These are phyloP conservation scores for Aphaenogaster rudis DNA, from an alignment of 1,140 invertebrate species.

Conservation along the genomic window DNA sequence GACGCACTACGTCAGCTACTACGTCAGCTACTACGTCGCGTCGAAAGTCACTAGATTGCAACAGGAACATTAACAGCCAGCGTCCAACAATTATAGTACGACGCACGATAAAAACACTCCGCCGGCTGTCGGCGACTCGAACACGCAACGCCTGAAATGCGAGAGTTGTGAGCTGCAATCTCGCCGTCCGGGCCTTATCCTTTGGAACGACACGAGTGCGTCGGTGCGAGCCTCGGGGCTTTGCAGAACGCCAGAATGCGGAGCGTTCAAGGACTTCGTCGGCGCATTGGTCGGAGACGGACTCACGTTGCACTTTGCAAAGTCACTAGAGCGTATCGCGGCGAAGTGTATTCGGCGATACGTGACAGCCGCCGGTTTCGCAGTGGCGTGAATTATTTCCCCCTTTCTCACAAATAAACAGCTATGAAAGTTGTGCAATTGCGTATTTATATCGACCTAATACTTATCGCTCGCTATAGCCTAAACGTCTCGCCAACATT, in stretches of 20 bases:
- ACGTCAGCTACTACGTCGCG: slow-evolving; percentile 28
- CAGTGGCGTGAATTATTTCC: slow-evolving; percentile 22
- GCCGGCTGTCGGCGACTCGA: background rate
- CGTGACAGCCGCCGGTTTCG: slow-evolving; percentile 16
- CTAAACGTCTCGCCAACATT: background rate
- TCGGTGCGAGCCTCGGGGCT: background rate
- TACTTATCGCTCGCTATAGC: background rate
- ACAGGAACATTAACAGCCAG: slow-evolving; percentile 40
- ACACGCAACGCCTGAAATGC: background rate
- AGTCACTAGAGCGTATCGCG: slow-evolving; percentile 39
- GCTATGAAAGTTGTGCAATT: slow-evolving; percentile 33
- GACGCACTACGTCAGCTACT: no score
- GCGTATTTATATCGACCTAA: slow-evolving; percentile 26
- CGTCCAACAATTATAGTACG: background rate
- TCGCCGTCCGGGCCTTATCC: background rate
- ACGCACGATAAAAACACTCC: background rate
- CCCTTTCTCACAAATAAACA: slow-evolving; percentile 28
- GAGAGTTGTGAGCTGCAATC: background rate
- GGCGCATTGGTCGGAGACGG: slow-evolving; percentile 1
- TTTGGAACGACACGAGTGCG: background rate
- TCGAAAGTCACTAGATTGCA: slow-evolving; percentile 32
- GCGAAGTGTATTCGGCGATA: slow-evolving; percentile 20
- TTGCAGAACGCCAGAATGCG: slow-evolving; percentile 26
- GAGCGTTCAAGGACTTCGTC: slow-evolving; percentile 25
- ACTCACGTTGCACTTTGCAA: slow-evolving; percentile 8